Percentiles rank a stretch among this genome's conserved stretches.
These are phyloP conservation scores for Panthera tigris DNA, from an alignment of 2,113 vertebrate species.

Conservation along the genomic window DNA sequence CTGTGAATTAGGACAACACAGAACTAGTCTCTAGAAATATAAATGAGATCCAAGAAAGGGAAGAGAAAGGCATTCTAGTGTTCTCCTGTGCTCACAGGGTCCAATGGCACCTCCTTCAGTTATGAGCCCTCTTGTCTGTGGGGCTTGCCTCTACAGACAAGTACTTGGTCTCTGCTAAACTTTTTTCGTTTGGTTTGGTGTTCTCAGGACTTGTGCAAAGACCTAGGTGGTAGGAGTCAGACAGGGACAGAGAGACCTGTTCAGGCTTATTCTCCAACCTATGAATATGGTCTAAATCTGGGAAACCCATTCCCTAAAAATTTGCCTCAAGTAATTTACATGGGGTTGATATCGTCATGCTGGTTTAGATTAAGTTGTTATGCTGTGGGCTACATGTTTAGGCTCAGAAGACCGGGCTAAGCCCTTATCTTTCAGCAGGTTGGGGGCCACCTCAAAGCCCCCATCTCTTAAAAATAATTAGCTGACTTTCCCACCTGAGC, in stretches of 20 bases:
- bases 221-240: not conserved
- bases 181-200: not conserved
- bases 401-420: constrained; percentile 13
- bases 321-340: constrained; percentile 32
- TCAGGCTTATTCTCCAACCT: not conserved
- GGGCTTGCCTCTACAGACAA: not conserved
- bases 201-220: not conserved
- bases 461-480: constrained; percentile 67
- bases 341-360: constrained; percentile 11
- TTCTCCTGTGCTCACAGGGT: not conserved
- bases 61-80: not conserved
- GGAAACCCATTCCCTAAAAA: not conserved
- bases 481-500: constrained; percentile 51
- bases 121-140: not conserved
- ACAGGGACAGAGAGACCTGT: not conserved
- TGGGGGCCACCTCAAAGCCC: constrained; percentile 12
- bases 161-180: not conserved
- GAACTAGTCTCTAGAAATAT: constrained; percentile 16
- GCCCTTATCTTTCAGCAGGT: constrained; percentile 57
- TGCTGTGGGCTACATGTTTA: constrained; percentile 34
- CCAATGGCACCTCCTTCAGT: not conserved
- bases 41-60: not conserved
- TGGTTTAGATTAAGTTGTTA: constrained; percentile 53
- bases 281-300: not conserved
- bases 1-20: not conserved